Conservation (phyloP, 1,140 invertebrate genomes). For the Calliopsis andreniformis region DNA sequence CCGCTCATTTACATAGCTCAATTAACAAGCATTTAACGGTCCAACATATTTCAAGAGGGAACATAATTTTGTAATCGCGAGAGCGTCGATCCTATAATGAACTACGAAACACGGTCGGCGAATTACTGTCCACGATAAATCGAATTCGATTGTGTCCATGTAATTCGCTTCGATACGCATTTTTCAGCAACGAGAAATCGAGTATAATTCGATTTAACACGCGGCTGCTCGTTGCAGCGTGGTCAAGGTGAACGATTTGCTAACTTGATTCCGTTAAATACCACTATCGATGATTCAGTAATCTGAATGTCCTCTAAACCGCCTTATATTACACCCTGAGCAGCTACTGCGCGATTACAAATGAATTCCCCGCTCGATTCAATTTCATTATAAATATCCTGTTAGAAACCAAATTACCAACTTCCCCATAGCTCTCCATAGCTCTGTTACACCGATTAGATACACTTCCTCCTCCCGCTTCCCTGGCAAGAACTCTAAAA, state of each 20-base stretch:
- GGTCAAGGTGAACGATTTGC: conserved; percentile 13
- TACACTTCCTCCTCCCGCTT: too few species aligned
- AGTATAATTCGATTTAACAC: conserved; percentile 32
- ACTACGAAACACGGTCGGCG: background rate
- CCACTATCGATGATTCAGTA: background rate
- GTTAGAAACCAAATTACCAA: too few species aligned
- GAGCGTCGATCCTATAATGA: background rate
- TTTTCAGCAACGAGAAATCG: conserved; percentile 12
- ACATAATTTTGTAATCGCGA: conserved; percentile 14
- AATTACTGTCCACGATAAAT: background rate
- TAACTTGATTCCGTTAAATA: background rate
- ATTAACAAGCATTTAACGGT: conserved; percentile 16
- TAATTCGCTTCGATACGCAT: background rate
- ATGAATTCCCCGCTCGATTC: too few species aligned
- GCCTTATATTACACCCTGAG: too few species aligned
- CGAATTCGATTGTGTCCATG: too few species aligned
- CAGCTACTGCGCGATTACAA: too few species aligned
- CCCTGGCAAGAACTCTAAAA: background rate
- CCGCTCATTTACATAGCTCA: background rate
- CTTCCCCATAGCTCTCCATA: too few species aligned
- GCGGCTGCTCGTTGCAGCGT: background rate
- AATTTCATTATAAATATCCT: too few species aligned
- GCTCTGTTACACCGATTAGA: too few species aligned
- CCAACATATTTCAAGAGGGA: background rate
- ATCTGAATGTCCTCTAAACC: too few species aligned